phyloP scores from a whole-genome alignment of 2,113 vertebrate genomes.

The Tyto alba region DNA sequence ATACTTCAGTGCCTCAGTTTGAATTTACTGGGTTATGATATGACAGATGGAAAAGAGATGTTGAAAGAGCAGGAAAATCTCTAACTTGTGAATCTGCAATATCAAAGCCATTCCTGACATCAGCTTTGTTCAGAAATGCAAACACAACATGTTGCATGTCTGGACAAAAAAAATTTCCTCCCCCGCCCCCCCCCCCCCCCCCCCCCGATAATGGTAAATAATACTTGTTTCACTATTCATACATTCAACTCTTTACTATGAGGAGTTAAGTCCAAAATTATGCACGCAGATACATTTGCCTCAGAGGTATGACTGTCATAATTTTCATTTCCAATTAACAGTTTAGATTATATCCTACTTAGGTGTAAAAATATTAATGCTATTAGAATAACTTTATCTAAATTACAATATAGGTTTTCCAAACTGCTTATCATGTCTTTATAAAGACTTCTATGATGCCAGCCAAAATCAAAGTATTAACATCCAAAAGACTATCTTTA shows the following conservation, averaged over 20 bases:
- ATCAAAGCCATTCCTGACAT: background rate
- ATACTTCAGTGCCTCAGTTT: slow-evolving; percentile 5
- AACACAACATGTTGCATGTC: background rate
- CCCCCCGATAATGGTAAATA: background rate
- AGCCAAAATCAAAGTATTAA: slow-evolving; percentile 5
- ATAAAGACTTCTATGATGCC: background rate
- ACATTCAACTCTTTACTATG: background rate
- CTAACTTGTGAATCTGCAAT: background rate
- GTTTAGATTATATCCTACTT: background rate
- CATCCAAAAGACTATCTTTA: slow-evolving; percentile 15
- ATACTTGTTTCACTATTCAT: background rate
- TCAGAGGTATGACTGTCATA: background rate
- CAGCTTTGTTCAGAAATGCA: background rate
- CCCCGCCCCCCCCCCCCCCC: too few relatives aligned
- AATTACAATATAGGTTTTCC: slow-evolving; percentile 34
- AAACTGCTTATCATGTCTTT: background rate
- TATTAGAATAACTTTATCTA: slow-evolving; percentile 25
- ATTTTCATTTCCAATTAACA: background rate
- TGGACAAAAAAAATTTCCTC: background rate
- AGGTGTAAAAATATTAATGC: slow-evolving; percentile 42
- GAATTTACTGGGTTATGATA: background rate
- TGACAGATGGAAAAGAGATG: background rate
- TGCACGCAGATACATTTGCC: background rate
- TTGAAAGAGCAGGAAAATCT: background rate
- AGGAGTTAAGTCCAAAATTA: background rate